These are phyloP conservation scores for Liparis tanakae DNA, from an alignment of 2,797 vertebrate species.

Conservation along the genomic window DNA sequence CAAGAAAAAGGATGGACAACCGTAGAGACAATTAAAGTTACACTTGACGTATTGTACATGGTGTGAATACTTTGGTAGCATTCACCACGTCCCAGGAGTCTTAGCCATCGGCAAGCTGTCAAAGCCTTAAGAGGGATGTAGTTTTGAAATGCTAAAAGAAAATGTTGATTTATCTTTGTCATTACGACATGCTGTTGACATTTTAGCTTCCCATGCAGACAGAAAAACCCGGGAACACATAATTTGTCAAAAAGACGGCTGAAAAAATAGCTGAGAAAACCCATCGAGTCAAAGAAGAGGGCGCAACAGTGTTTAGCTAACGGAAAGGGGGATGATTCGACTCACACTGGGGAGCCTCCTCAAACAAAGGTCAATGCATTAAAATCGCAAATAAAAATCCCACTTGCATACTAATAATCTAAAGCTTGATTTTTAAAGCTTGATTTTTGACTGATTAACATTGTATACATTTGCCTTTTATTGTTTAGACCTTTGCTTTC, in stretches of 20 bases:
- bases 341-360: slow-evolving; percentile 8
- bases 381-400: slow-evolving; percentile 3
- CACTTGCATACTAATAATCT: background rate
- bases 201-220: slow-evolving; percentile 13
- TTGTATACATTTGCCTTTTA: background rate
- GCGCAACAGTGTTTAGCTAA: background rate
- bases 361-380: slow-evolving; percentile 32
- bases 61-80: background rate
- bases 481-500: background rate
- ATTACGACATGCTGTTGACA: background rate
- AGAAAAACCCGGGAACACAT: slow-evolving; percentile 20
- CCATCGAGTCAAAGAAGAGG: background rate
- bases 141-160: slow-evolving; percentile 8
- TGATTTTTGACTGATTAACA: background rate
- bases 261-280: slow-evolving; percentile 36
- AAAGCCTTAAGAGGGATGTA: slow-evolving; percentile 4
- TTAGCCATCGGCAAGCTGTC: background rate
- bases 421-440: background rate
- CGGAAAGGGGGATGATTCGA: background rate
- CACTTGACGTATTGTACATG: slow-evolving; percentile 13
- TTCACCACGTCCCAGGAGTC: background rate
- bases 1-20: background rate
- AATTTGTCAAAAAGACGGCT: slow-evolving; percentile 33
- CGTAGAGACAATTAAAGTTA: background rate
- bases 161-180: slow-evolving; percentile 19